Evolutionary conservation across 2,888 invertebrate species (phyloP).

Genomic region (Hybos culiciformis): DNA sequence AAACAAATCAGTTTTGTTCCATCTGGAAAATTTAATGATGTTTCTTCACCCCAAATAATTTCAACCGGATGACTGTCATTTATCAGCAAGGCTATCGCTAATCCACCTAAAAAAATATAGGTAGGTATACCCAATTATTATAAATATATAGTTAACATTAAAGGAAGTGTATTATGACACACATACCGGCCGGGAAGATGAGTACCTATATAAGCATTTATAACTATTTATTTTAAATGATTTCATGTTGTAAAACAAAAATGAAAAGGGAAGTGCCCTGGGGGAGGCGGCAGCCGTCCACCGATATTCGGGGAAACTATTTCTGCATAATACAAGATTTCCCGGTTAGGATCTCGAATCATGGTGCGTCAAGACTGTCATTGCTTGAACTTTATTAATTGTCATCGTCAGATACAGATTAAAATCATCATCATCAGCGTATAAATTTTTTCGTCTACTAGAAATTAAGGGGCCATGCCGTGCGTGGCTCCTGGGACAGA

Average conservation of each 20-base stretch:
- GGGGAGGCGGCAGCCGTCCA: too few relatives aligned
- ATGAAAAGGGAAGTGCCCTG: too few relatives aligned
- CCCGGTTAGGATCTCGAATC: too few relatives aligned
- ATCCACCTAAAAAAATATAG: constrained; percentile 43
- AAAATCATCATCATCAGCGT: too few relatives aligned
- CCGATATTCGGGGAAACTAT: too few relatives aligned
- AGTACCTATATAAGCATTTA: background rate
- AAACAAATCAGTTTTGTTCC: constrained; percentile 41
- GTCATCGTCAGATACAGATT: too few relatives aligned
- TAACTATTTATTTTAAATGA: constrained; percentile 23
- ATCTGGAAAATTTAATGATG: constrained; percentile 39
- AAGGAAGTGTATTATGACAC: constrained; percentile 10
- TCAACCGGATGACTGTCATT: constrained; percentile 40
- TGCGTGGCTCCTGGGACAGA: too few relatives aligned
- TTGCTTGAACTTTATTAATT: too few relatives aligned
- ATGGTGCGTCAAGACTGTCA: too few relatives aligned
- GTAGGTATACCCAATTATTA: constrained; percentile 11
- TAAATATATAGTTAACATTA: constrained; percentile 11
- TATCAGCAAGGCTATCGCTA: constrained; percentile 49
- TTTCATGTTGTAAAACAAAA: constrained; percentile 1
- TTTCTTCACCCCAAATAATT: constrained; percentile 49
- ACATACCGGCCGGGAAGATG: background rate
- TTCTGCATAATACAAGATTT: too few relatives aligned
- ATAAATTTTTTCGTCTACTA: too few relatives aligned
- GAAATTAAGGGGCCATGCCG: too few relatives aligned